Evolutionary conservation across 2,888 invertebrate genomes (phyloP), one percentile per base, ranked within the genome.

Genomic region (Meteorus colon): DNA sequence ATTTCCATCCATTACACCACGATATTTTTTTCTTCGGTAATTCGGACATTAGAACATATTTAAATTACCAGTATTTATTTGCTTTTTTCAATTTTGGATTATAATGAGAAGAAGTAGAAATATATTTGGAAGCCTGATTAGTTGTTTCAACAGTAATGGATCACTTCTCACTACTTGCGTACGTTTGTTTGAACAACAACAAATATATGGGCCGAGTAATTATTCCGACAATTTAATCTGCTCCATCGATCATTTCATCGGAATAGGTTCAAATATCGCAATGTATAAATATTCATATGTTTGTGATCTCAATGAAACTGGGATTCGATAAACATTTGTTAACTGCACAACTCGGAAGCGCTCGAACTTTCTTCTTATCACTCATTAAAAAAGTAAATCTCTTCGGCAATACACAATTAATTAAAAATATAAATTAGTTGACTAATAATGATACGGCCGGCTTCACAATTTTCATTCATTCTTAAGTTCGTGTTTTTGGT

Each of bases 341-440:
- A 63, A 62, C 24, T 70, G 70, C 69, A 75, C 65, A 63, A 76
- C 62, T 73, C 76, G 76, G 76, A 76, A 76, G 76, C 76, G 63
- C 72, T 76, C 34, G 60, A 76, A 76, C 72, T 67, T 67, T 65
- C 19, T 41, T 41, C 37, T 71, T 71, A 68, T 69, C 63, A 59
- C 41, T 41, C 24, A 45, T 69, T 70, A 70, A 70, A 74, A 74
- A 75, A 70, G n/a, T 70, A 70, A 55, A 63, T 45, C 48, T 69
- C 62, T 70, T 34, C 31, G n/a, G 24, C 48, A 73, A 65, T 65
- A 19, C 31, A 48, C 34, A 73, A 65, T 72, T 72, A 72, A 74
- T 68, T 59, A 51, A 62, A 41, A 74, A 29, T 69, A 34, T n/a
- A 8, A 69, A 69, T 55, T 34, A 29, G 34, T 69, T 34, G 34